Conservation (phyloP, 2,113 vertebrate genomes). For the Ceyx margarethae region DNA sequence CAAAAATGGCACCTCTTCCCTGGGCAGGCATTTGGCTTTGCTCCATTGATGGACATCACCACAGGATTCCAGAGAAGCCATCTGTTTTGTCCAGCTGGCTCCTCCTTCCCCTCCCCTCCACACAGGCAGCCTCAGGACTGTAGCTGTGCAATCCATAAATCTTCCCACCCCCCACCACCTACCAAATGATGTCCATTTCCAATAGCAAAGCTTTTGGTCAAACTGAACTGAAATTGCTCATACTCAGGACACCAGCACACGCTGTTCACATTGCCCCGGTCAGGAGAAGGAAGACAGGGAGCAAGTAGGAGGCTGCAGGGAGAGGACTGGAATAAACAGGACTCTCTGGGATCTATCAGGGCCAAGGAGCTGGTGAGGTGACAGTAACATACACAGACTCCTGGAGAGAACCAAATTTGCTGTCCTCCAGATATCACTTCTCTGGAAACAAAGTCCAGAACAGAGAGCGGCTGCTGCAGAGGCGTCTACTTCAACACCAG, state of each 20-base stretch:
- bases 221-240: not conserved
- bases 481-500: not conserved
- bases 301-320: not conserved
- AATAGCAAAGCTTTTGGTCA: not conserved
- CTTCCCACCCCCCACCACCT: not conserved
- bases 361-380: conserved; percentile 6
- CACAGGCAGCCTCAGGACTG: not conserved
- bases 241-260: not conserved
- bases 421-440: not conserved
- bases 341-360: not conserved
- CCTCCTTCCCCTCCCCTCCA: not conserved
- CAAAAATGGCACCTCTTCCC: not conserved
- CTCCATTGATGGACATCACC: not conserved
- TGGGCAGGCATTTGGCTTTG: not conserved
- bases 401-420: not conserved
- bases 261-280: not conserved
- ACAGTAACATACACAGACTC: not conserved
- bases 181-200: not conserved
- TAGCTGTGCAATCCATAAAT: not conserved
- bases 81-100: not conserved
- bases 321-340: not conserved
- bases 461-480: conserved; percentile 65
- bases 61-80: not conserved
- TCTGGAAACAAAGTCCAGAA: not conserved
- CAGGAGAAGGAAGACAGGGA: not conserved